Percentiles rank a stretch among this genome's conserved stretches.
Conservation (phyloP, 1,140 invertebrate genomes). For the Halictus rubicundus region DNA sequence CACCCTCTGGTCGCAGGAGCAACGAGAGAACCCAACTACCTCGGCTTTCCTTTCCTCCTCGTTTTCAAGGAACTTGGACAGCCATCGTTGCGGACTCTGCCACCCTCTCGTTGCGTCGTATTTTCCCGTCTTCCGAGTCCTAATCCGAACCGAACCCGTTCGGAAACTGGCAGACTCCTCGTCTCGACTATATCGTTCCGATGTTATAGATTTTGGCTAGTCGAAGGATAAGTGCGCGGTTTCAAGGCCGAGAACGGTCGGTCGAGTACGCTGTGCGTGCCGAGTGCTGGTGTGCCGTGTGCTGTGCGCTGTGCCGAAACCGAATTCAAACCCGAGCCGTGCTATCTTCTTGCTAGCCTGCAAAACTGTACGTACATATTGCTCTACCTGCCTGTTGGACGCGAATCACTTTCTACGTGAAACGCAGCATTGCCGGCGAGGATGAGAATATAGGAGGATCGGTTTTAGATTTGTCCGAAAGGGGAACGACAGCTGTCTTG, state of each 20-base stretch:
- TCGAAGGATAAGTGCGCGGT: constrained; percentile 9
- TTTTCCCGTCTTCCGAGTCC: too few relatives aligned
- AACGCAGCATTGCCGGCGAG: neutral
- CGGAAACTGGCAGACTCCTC: too few relatives aligned
- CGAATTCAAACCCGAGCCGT: too few relatives aligned
- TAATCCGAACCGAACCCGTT: too few relatives aligned
- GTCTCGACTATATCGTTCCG: too few relatives aligned
- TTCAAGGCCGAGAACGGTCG: constrained; percentile 36
- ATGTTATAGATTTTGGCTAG: constrained; percentile 10
- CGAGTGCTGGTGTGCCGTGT: neutral
- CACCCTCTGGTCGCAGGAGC: constrained; percentile 66
- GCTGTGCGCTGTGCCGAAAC: too few relatives aligned
- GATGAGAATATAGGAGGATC: neutral
- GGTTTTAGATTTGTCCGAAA: neutral
- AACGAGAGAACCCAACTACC: constrained; percentile 38
- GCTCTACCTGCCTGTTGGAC: neutral
- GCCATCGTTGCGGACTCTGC: neutral
- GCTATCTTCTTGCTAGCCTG: neutral
- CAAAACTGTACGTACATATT: neutral
- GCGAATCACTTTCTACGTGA: neutral
- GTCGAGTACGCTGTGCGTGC: neutral
- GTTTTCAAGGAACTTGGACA: constrained; percentile 13
- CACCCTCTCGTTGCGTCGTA: too few relatives aligned
- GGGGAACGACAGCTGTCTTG: too few relatives aligned
- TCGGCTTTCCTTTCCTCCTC: constrained; percentile 40